These are phyloP conservation scores for Atethmia centrago DNA, from an alignment of 2,888 invertebrate species.

Conservation along the genomic window DNA sequence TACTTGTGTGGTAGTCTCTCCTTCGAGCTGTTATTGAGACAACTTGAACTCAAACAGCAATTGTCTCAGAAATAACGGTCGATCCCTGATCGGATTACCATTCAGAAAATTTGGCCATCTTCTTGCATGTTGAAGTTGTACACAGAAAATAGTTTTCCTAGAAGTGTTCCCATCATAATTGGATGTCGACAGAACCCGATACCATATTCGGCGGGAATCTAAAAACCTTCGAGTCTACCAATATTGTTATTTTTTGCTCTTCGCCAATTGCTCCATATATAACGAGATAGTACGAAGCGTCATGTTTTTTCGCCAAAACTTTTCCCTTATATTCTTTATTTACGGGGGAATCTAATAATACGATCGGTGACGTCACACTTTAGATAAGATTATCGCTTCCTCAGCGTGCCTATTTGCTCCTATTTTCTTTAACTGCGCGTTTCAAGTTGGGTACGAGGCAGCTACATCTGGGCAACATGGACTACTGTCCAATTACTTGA, in stretches of 20 bases:
- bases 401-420: constrained; percentile 39
- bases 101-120: constrained; percentile 27
- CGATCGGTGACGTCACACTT: constrained; percentile 72
- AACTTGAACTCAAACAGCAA: constrained; percentile 39
- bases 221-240: constrained; percentile 34
- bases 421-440: constrained; percentile 56
- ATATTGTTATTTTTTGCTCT: constrained; percentile 60
- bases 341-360: constrained; percentile 69
- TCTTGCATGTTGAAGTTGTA: constrained; percentile 12
- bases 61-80: constrained; percentile 37
- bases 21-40: constrained; percentile 29
- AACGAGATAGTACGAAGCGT: constrained; percentile 56
- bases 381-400: constrained; percentile 61
- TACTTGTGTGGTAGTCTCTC: constrained; percentile 32
- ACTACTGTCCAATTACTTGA: constrained; percentile 52
- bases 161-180: constrained; percentile 46
- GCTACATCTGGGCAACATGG: constrained; percentile 19
- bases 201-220: constrained; percentile 28
- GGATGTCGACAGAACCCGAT: constrained; percentile 36
- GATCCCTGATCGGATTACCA: constrained; percentile 34
- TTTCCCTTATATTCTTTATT: constrained; percentile 71
- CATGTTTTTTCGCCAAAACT: constrained; percentile 66
- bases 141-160: constrained; percentile 15
- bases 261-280: constrained; percentile 64
- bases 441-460: constrained; percentile 47